Conservation (phyloP, 2,113 vertebrate species). For the Okapia johnstoni region DNA sequence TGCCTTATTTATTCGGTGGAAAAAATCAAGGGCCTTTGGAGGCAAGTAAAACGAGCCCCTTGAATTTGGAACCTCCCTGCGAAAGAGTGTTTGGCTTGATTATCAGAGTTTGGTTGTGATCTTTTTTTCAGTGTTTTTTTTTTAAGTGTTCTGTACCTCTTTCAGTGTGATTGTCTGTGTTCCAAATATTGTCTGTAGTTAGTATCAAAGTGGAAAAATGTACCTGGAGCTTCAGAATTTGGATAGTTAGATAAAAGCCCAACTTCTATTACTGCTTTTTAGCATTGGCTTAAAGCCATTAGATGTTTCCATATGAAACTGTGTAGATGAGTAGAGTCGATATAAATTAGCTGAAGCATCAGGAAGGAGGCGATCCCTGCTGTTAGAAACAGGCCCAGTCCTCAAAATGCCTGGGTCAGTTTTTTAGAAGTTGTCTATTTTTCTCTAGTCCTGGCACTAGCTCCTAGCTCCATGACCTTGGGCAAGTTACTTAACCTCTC, state of each 20-base stretch:
- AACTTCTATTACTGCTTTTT: not conserved
- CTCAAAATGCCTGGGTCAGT: not conserved
- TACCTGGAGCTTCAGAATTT: conserved; percentile 7
- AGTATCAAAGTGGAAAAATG: not conserved
- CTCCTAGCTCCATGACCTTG: conserved; percentile 50
- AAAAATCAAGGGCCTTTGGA: conserved; percentile 87
- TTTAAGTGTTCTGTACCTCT: conserved; percentile 9
- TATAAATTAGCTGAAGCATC: not conserved
- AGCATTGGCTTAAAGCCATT: not conserved
- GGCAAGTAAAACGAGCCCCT: conserved; percentile 77
- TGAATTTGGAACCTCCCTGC: conserved; percentile 48
- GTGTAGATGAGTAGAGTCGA: not conserved
- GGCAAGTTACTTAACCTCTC: conserved; percentile 68
- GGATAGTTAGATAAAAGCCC: not conserved
- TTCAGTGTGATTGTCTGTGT: conserved; percentile 37
- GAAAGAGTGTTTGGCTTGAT: conserved; percentile 43
- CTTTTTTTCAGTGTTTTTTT: conserved; percentile 4
- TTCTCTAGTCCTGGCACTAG: not conserved
- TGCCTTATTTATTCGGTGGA: conserved; percentile 90
- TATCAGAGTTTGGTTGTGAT: conserved; percentile 4
- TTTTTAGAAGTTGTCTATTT: not conserved
- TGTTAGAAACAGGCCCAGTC: not conserved
- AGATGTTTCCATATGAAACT: not conserved
- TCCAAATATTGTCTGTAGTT: conserved; percentile 30
- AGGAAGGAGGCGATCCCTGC: not conserved